Percentiles rank a stretch among this genome's conserved stretches.
Evolutionary conservation across 64 coral and sea anemone genomes (phyloP).

Genomic region (Pachyseris speciosa): DNA sequence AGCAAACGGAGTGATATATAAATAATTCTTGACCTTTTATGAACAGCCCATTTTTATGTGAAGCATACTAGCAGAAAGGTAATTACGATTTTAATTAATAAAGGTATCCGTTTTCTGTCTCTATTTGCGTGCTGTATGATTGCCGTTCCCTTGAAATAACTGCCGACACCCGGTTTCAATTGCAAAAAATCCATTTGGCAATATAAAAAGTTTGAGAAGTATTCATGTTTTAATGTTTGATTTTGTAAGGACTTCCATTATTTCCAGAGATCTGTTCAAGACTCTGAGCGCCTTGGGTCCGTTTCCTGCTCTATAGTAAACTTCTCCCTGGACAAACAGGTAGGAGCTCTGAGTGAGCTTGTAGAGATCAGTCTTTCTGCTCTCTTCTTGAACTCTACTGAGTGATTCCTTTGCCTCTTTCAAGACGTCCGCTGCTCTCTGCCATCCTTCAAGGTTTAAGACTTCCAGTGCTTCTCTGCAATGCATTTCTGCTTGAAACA

Average conservation of each 20-base stretch:
- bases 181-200: too few species aligned
- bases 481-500: conserved; percentile 5
- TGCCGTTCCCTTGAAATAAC: too few species aligned
- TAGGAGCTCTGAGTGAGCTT: conserved; percentile 3
- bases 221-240: too few species aligned
- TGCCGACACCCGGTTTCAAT: too few species aligned
- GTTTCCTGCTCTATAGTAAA: background rate
- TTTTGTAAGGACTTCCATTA: conserved; percentile 27
- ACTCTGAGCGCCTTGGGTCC: background rate
- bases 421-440: background rate
- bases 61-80: too few species aligned
- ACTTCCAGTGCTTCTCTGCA: conserved; percentile 11
- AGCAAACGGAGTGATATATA: too few species aligned
- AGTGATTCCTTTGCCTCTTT: background rate
- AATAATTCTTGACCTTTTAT: too few species aligned
- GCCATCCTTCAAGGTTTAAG: background rate
- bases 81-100: too few species aligned
- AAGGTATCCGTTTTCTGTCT: too few species aligned
- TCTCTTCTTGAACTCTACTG: background rate
- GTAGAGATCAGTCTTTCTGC: background rate
- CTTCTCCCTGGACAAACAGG: conserved; percentile 26
- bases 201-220: too few species aligned
- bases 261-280: background rate
- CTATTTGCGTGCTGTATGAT: too few species aligned
- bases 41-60: too few species aligned